Conservation (phyloP, 2,797 vertebrate species). For the Pantherophis alleghaniensis region DNA sequence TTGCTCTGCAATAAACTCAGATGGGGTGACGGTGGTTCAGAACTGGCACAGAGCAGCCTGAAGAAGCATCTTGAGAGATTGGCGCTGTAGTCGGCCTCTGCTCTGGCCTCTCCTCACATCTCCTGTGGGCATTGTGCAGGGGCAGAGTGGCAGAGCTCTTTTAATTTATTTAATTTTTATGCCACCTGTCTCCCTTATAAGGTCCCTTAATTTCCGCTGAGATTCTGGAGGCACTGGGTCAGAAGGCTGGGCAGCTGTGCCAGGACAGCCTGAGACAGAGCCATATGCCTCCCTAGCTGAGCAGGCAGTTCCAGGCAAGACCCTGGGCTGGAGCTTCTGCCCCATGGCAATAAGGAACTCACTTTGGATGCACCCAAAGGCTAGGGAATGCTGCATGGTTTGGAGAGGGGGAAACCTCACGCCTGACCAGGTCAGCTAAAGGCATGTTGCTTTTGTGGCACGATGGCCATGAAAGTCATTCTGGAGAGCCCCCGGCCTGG, state of each 20-base stretch:
- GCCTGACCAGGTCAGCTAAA: not conserved
- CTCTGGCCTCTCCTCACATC: not conserved
- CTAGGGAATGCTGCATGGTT: not conserved
- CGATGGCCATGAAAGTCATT: not conserved
- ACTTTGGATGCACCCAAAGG: no score
- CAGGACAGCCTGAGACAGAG: not conserved
- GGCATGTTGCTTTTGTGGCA: not conserved
- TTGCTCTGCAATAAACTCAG: constrained; percentile 28
- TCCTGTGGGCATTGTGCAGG: not conserved
- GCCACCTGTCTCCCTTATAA: not conserved
- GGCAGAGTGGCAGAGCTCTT: not conserved
- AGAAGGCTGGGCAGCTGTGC: not conserved
- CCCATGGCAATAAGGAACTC: not conserved
- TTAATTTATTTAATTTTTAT: not conserved
- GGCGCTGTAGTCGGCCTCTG: not conserved
- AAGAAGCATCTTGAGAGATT: not conserved
- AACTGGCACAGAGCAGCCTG: not conserved
- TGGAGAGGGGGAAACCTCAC: not conserved
- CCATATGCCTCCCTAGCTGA: not conserved
- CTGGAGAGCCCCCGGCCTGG: not conserved
- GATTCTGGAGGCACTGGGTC: not conserved
- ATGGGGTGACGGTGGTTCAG: constrained; percentile 36
- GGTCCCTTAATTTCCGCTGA: not conserved
- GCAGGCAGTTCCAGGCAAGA: not conserved
- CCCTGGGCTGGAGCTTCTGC: not conserved